Evolutionary conservation across 2,113 vertebrate species (phyloP).

Genomic region (Cepphus grylle): DNA sequence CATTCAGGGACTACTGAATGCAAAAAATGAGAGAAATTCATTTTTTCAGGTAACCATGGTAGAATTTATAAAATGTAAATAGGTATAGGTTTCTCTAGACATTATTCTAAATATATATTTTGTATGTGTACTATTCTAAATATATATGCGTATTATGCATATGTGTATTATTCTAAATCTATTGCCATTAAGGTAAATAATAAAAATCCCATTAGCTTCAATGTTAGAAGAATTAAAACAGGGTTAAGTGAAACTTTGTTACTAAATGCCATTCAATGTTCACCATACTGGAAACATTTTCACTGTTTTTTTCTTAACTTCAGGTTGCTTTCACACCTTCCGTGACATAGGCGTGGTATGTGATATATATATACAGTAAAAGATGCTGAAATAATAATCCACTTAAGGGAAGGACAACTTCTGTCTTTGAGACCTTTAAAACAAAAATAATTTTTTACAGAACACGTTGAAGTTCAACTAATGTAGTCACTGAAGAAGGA

Average conservation of each 20-base stretch:
- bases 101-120: neutral
- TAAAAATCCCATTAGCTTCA: neutral
- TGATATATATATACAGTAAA: neutral
- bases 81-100: neutral
- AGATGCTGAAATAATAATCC: neutral
- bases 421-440: neutral
- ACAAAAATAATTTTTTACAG: neutral
- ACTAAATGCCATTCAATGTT: neutral
- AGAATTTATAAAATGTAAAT: neutral
- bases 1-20: neutral
- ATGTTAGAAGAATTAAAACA: neutral
- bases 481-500: neutral
- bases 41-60: neutral
- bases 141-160: no score
- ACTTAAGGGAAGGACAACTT: neutral
- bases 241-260: neutral
- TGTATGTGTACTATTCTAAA: neutral
- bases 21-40: neutral
- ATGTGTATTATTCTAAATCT: neutral
- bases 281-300: neutral
- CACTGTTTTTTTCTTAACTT: neutral
- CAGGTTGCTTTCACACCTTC: neutral
- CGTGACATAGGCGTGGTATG: neutral
- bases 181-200: neutral
- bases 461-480: neutral